A percentile compares a stretch with the other conserved stretches of the same genome.
These are phyloP conservation scores for Globia sparganii DNA, from an alignment of 2,888 invertebrate genomes.

Conservation along the genomic window DNA sequence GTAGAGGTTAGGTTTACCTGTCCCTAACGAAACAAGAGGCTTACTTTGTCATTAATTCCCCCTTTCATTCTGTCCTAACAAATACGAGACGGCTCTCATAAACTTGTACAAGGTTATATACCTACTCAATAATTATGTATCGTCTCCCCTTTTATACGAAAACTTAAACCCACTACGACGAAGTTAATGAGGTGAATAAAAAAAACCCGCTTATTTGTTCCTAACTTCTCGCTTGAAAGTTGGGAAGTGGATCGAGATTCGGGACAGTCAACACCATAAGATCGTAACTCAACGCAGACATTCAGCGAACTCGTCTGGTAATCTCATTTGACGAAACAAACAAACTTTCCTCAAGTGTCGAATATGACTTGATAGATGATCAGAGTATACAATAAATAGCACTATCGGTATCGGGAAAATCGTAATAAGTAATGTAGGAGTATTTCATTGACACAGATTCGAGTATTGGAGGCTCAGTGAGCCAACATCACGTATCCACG, in stretches of 20 bases:
- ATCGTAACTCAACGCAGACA: slow-evolving; percentile 54
- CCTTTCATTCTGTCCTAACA: slow-evolving; percentile 28
- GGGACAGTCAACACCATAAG: slow-evolving; percentile 55
- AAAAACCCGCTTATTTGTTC: slow-evolving; percentile 59
- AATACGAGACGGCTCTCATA: slow-evolving; percentile 52
- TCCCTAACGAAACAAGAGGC: slow-evolving; percentile 41
- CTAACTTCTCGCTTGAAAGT: slow-evolving; percentile 59
- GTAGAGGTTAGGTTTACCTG: slow-evolving; percentile 34
- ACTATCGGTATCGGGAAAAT: slow-evolving; percentile 49
- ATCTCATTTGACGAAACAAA: slow-evolving; percentile 61
- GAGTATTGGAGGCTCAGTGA: slow-evolving; percentile 58
- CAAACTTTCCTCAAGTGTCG: slow-evolving; percentile 57
- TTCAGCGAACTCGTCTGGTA: slow-evolving; percentile 36
- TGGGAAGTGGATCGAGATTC: slow-evolving; percentile 55
- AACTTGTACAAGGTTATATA: slow-evolving; percentile 25
- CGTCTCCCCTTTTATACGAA: slow-evolving; percentile 45
- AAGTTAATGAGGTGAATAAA: slow-evolving; percentile 63
- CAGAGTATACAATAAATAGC: slow-evolving; percentile 60
- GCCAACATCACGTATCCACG: slow-evolving; percentile 78
- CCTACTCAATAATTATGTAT: slow-evolving; percentile 54
- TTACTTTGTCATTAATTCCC: slow-evolving; percentile 51
- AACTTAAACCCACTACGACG: slow-evolving; percentile 55
- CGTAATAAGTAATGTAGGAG: slow-evolving; percentile 63
- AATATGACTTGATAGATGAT: slow-evolving; percentile 63
- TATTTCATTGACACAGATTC: slow-evolving; percentile 71